Percentiles rank a stretch among this genome's conserved stretches.
These are phyloP conservation scores for Brachyistius frenatus DNA, from an alignment of 2,113 vertebrate species.

Conservation along the genomic window DNA sequence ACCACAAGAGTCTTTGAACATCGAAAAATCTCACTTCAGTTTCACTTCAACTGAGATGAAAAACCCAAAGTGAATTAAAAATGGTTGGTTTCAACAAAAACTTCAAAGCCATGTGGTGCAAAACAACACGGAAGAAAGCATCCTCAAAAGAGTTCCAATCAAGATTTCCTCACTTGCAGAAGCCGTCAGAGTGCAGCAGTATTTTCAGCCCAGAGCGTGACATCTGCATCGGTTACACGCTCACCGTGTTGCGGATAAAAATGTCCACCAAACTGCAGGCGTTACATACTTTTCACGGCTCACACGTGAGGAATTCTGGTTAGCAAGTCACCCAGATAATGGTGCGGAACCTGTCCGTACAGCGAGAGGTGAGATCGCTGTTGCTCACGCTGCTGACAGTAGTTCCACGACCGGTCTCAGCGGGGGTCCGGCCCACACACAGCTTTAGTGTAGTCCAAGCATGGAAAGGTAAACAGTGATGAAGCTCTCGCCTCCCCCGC, in stretches of 20 bases:
- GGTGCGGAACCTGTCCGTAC: slow-evolving; percentile 68
- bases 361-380: slow-evolving; percentile 52
- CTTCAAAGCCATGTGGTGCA: background rate
- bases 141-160: background rate
- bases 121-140: background rate
- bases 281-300: slow-evolving; percentile 38
- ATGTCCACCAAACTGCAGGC: slow-evolving; percentile 13
- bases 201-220: background rate
- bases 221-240: slow-evolving; percentile 18
- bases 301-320: slow-evolving; percentile 63
- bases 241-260: slow-evolving; percentile 20
- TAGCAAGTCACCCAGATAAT: slow-evolving; percentile 75
- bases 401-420: slow-evolving; percentile 50
- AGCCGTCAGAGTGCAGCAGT: background rate
- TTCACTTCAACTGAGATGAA: slow-evolving; percentile 10
- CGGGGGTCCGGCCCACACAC: slow-evolving; percentile 77
- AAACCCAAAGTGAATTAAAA: slow-evolving; percentile 26
- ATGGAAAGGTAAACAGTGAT: slow-evolving; percentile 77
- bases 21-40: background rate
- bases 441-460: slow-evolving; percentile 66
- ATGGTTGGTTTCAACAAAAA: background rate
- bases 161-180: background rate
- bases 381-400: slow-evolving; percentile 69
- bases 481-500: slow-evolving; percentile 58
- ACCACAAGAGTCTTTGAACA: slow-evolving; percentile 22